Base-by-base conservation (phyloP, 1,140 invertebrate species). In the Cherax destructor region DNA sequence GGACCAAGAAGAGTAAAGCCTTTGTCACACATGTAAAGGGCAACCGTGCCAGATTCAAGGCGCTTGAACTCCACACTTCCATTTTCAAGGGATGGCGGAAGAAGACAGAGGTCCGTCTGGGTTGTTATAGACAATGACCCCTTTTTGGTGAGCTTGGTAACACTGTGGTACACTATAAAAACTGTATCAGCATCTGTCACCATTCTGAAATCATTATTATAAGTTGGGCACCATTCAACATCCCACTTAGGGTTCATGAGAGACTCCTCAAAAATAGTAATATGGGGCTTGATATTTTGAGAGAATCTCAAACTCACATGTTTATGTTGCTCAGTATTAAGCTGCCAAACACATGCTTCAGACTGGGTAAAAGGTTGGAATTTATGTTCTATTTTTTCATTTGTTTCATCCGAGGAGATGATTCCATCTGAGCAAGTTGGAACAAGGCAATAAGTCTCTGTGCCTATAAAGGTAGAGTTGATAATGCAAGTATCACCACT, bases 161-260 rank as follows among this genome's bases (percentile, higher is more conserved):
- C n/a, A 74, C 84, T 91, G 49, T 85, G 88, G 41, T 91, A 91
- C 7, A 91, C 83, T 24, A 91, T 65, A 83, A 91, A 91, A 6
- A 91, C 76, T 49, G 83, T 86, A n/a, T 91, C 83, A 11, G 83
- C 74, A 18, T 85, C 88, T 0, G 88, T 91, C 18, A 85, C 74
- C 74, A 84, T 56, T 30, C 59, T 85, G 47, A 79, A 91, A n/a
- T 91, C 77, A 52, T 90, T 61, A 41, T 52, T 50, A 50, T 84
- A 85, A 21, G 83, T 52, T 18, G 88, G 83, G 65, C 88, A 91
- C 88, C 88, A 91, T 50, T 85, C 83, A 52, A 91, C 49, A 56
- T 91, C 88, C 88, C 88, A 91, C 49, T 85, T 84, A 21, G 88
- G 88, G 59, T 91, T 91, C 21, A 79, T 79, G 24, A 91, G 76